phyloP scores from a whole-genome alignment of 1,140 invertebrate genomes.

The Asobara japonica region DNA sequence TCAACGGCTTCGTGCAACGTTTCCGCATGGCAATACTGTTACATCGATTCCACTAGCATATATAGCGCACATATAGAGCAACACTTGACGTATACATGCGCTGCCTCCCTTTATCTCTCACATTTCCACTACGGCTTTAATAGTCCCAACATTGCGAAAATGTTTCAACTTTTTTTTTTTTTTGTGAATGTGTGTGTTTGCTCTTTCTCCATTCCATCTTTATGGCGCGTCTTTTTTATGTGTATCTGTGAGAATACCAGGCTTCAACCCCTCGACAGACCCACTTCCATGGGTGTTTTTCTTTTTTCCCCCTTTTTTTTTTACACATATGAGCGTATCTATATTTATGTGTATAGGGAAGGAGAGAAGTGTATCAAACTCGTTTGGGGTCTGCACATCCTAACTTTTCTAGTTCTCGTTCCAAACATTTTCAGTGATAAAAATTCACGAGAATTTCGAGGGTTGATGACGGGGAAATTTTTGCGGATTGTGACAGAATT shows the following conservation, averaged over 20 bases:
- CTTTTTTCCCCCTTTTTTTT: neutral
- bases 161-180: neutral
- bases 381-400: neutral
- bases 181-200: neutral
- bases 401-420: neutral
- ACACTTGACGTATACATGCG: neutral
- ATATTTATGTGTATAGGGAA: neutral
- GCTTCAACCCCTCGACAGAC: neutral
- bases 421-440: neutral
- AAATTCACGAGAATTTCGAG: neutral
- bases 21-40: constrained; percentile 25
- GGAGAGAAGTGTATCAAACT: neutral
- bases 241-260: neutral
- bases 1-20: constrained; percentile 6
- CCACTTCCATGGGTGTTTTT: too few relatives aligned
- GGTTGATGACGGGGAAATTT: neutral
- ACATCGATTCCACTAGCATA: constrained; percentile 21
- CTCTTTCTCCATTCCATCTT: neutral
- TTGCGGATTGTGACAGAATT: neutral
- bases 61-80: neutral
- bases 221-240: neutral
- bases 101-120: neutral
- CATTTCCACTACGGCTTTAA: neutral
- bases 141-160: constrained; percentile 7
- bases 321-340: neutral